A percentile compares a stretch with the other conserved stretches of the same genome.
Conservation (phyloP, 2,113 vertebrate genomes). For the Calyptomena viridis region DNA sequence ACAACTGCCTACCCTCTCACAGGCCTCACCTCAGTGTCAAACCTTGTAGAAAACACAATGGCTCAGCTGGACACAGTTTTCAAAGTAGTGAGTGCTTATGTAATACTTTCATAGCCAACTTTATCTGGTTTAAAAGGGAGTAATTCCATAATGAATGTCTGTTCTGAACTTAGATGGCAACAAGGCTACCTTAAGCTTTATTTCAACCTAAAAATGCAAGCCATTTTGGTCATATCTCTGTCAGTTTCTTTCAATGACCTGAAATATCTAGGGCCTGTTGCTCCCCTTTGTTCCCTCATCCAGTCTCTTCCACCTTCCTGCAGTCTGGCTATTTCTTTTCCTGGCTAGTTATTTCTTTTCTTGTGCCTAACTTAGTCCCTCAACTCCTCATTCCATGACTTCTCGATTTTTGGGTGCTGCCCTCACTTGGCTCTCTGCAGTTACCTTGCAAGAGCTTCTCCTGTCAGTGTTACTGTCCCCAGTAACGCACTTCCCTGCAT, state of each 20-base stretch:
- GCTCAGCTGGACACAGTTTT: not conserved
- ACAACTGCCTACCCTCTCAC: not conserved
- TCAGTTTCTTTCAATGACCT: not conserved
- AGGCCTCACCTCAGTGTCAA: not conserved
- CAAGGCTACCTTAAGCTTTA: not conserved
- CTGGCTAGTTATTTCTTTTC: not conserved
- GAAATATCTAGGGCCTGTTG: not conserved
- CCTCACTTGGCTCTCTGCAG: not conserved
- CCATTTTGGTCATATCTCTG: not conserved
- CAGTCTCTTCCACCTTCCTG: not conserved
- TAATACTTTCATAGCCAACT: not conserved
- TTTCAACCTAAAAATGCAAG: not conserved
- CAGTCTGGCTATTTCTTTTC: not conserved
- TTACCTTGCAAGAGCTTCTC: not conserved
- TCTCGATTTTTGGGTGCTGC: not conserved
- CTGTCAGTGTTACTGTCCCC: not conserved
- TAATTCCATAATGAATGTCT: rapidly evolving
- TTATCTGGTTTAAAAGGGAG: not conserved
- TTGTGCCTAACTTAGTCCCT: not conserved
- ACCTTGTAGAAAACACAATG: not conserved
- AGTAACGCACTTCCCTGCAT: not conserved
- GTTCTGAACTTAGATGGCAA: not conserved
- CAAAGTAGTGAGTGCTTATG: not conserved
- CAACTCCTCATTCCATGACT: not conserved
- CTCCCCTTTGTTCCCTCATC: rapidly evolving